Base-by-base conservation (phyloP, 2,888 invertebrate genomes). In the Leptopilina myrica region DNA sequence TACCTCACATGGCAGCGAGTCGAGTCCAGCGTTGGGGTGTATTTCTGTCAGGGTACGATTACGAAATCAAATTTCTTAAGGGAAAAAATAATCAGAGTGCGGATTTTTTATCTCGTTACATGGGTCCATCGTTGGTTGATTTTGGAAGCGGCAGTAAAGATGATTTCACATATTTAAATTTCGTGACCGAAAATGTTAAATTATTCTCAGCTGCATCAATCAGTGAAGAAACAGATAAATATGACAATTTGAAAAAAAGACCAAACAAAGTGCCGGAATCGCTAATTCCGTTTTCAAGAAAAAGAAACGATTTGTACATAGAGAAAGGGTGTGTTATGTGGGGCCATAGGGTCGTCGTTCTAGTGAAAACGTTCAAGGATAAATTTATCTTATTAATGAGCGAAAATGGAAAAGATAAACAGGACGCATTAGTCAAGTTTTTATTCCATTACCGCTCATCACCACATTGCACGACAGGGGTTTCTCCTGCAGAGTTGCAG, bases 11-110 rank as follows among this genome's bases (percentile, higher is more conserved):
- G 80, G 86, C 87, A 65, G 85, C 88, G 12, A 82, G 81, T 46
- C 81, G 85, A 53, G 84, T 87, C 79, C 87, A 84, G 78, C 77
- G 84, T 66, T 90, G 86, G 88, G 85, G 87, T 7, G 77, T 85
- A 0, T 79, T 86, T 8, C 79, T 91, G 7, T 83, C 87, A 11
- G 89, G 84, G 5, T 91, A 90, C 80, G 80, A 86, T 65, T 85
- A 79, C 64, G 64, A 79, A 26, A 81, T 86, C 15, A 62, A 59
- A 20, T 80, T 82, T 43, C 75, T 81, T 2, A 43, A 76, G n/a
- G 81, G 81, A 8, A 40, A 49, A 33, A 78, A 83, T 9, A 81
- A 83, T 73, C 62, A 46, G 3, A 78, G 80, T 53, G 83, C 82
- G 11, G 84, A 85, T 79, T 82, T 53, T 65, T 65, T 82, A 9